A percentile compares a stretch with the other conserved stretches of the same genome.
Conservation (phyloP, 2,888 invertebrate species). For the Stenodera caucasica region DNA sequence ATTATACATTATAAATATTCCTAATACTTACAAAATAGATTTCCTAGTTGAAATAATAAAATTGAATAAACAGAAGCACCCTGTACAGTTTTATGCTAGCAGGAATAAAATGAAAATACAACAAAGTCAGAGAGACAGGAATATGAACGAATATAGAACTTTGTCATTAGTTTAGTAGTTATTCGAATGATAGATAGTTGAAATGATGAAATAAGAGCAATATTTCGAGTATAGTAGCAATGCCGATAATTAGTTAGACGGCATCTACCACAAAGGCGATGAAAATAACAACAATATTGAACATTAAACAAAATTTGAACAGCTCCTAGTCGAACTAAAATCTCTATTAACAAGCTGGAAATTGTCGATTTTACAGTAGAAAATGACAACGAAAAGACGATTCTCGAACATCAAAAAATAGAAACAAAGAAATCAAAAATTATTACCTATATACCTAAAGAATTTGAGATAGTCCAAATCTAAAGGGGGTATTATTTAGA, state of each 20-base stretch:
- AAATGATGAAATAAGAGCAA: background rate
- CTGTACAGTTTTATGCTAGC: background rate
- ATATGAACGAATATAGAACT: background rate
- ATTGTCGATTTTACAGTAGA: too few species aligned
- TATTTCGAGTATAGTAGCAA: background rate
- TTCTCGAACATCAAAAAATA: too few species aligned
- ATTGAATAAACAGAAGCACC: too few species aligned
- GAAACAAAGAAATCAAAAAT: too few species aligned
- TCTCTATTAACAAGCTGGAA: too few species aligned
- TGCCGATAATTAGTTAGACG: background rate
- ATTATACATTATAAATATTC: too few species aligned
- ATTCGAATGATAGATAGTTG: background rate
- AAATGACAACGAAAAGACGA: too few species aligned
- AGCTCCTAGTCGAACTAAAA: too few species aligned
- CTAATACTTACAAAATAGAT: too few species aligned
- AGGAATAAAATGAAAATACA: constrained; percentile 3
- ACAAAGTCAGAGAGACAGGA: constrained; percentile 1
- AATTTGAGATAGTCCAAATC: too few species aligned
- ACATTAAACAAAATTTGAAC: background rate
- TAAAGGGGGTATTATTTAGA: background rate
- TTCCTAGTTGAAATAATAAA: too few species aligned
- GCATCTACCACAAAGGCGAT: background rate
- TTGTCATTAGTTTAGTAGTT: background rate
- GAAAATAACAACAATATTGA: background rate
- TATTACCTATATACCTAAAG: too few species aligned